Evolutionary conservation across 2,113 vertebrate species (phyloP).

Genomic region (Pontoporia blainvillei): DNA sequence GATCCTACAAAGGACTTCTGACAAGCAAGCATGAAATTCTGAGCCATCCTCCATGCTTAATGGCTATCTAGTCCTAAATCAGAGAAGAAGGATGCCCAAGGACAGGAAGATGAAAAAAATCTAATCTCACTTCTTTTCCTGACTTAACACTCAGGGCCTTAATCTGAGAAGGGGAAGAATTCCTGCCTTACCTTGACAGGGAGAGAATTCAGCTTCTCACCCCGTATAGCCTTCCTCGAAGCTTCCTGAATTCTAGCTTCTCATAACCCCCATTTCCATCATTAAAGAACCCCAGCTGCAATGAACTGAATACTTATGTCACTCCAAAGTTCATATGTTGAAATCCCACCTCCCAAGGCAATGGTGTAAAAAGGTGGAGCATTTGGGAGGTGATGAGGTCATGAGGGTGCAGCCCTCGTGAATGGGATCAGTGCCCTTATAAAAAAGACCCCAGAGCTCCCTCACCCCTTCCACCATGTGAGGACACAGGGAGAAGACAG

Average conservation of each 20-base stretch:
- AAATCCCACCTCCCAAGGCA: neutral
- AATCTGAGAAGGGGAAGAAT: neutral
- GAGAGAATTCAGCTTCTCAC: neutral
- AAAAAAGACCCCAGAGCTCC: neutral
- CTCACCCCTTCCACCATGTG: fast-evolving
- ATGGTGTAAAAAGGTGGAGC: neutral
- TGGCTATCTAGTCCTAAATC: neutral
- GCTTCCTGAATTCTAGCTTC: neutral
- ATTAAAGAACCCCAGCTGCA: neutral
- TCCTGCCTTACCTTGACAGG: neutral
- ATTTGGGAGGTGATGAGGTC: neutral
- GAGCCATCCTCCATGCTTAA: neutral
- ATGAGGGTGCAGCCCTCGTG: neutral
- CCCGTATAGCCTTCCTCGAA: neutral
- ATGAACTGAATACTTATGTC: neutral
- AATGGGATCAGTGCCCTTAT: neutral
- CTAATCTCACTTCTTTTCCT: neutral
- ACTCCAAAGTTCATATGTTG: neutral
- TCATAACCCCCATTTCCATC: neutral
- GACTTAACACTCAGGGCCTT: neutral
- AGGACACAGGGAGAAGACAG: neutral
- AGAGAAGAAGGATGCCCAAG: neutral
- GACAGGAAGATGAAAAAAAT: neutral
- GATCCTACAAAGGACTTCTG: neutral
- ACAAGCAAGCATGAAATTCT: neutral